phyloP scores from a whole-genome alignment of 2,888 invertebrate species.

The Ectobius pallidus region DNA sequence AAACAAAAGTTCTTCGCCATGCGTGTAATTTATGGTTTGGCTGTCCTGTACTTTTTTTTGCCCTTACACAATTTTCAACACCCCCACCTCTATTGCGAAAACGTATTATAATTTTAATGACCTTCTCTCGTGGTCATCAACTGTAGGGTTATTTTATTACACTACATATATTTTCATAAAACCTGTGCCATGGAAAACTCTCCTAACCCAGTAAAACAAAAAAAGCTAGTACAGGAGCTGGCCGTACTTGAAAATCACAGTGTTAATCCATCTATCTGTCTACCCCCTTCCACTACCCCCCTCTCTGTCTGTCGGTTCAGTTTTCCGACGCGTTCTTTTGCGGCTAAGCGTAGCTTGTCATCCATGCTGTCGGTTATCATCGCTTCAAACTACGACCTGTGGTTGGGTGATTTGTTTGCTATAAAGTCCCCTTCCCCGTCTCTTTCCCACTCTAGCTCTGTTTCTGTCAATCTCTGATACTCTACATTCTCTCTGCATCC shows the following conservation, averaged over 20 bases:
- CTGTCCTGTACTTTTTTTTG: too few species aligned
- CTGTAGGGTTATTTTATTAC: background rate
- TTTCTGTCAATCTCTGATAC: background rate
- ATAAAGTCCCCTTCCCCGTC: background rate
- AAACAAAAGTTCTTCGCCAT: too few species aligned
- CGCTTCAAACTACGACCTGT: slow-evolving; percentile 1
- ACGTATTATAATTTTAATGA: background rate
- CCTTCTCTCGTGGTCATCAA: background rate
- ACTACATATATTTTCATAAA: background rate
- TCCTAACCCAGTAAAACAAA: background rate
- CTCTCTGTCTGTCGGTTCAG: background rate
- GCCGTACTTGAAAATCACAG: background rate
- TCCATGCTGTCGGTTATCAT: slow-evolving; percentile 6
- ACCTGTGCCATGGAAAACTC: background rate
- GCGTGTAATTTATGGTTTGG: too few species aligned
- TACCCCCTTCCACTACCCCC: too few species aligned
- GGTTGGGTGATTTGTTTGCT: slow-evolving; percentile 5
- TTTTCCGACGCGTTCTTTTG: slow-evolving; percentile 16
- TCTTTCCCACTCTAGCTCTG: background rate
- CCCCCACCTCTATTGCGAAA: too few species aligned
- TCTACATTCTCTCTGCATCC: background rate
- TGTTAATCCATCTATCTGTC: background rate
- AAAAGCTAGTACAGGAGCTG: too few species aligned
- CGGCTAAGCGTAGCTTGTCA: slow-evolving; percentile 4
- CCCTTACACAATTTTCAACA: too few species aligned